Evolutionary conservation across 2,113 vertebrate species (phyloP).

Genomic region (Ornithorhynchus anatinus): DNA sequence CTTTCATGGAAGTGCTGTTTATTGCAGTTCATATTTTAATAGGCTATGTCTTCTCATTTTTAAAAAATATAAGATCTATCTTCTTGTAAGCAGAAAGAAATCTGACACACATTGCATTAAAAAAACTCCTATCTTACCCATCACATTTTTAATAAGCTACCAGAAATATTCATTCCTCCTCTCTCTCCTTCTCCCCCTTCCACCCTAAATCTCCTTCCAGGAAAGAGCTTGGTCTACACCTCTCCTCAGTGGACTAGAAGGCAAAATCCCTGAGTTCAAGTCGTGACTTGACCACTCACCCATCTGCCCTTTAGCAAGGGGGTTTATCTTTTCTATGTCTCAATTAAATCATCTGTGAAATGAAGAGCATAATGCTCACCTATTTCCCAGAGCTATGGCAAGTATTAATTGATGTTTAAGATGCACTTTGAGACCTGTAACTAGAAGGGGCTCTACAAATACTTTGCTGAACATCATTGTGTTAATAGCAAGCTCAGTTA

Average conservation of each 20-base stretch:
- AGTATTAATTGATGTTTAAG: conserved; percentile 43
- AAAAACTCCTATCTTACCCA: too few species aligned
- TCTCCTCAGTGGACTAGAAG: not conserved
- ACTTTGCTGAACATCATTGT: conserved; percentile 12
- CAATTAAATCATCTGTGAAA: not conserved
- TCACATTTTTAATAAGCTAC: not conserved
- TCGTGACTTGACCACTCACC: not conserved
- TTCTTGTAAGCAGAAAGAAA: not conserved
- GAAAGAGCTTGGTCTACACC: not conserved
- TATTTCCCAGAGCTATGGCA: not conserved
- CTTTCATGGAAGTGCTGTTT: not conserved
- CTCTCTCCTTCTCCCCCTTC: not conserved
- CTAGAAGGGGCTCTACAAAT: conserved; percentile 19
- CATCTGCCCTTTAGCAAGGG: not conserved
- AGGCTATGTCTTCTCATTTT: not conserved
- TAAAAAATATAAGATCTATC: not conserved
- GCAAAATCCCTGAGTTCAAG: not conserved
- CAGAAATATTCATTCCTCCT: not conserved
- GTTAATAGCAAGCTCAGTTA: conserved; percentile 33
- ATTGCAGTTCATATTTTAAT: not conserved
- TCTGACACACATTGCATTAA: not conserved
- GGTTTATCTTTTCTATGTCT: not conserved
- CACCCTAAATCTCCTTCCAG: not conserved
- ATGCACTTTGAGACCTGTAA: not conserved
- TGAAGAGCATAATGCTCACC: not conserved